Evolutionary conservation across 2,797 vertebrate genomes (phyloP).

Genomic region (Loriculus beryllinus): DNA sequence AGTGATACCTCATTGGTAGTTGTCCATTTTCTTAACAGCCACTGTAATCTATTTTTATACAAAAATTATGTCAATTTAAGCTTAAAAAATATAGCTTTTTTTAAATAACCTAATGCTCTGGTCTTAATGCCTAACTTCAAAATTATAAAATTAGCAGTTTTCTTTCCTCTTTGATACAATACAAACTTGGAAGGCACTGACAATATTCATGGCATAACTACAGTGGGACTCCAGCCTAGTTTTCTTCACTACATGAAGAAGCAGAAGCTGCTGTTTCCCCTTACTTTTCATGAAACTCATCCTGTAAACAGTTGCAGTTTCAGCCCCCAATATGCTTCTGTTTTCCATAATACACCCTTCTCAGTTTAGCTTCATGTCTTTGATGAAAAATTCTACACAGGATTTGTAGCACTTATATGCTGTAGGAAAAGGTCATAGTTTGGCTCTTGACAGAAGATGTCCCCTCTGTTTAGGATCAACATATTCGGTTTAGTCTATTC

Average conservation of each 20-base stretch:
- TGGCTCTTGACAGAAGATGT: background rate
- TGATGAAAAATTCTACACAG: background rate
- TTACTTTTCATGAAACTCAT: background rate
- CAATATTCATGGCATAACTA: background rate
- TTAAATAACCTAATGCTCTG: background rate
- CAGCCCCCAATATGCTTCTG: background rate
- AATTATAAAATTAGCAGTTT: background rate
- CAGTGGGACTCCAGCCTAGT: background rate
- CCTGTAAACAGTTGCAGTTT: background rate
- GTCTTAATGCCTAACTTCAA: background rate
- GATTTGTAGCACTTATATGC: background rate
- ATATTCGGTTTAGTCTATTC: background rate
- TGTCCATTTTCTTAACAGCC: background rate
- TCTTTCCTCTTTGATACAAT: background rate
- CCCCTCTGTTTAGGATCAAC: background rate
- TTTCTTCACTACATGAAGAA: background rate
- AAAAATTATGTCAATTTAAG: background rate
- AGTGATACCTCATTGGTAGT: background rate
- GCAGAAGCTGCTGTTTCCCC: background rate
- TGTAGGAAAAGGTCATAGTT: background rate
- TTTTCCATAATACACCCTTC: background rate
- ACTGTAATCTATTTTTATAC: background rate
- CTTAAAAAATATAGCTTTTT: background rate
- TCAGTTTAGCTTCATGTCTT: background rate
- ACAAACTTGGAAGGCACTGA: background rate